Evolutionary conservation across 2,797 vertebrate genomes (phyloP).

Genomic region (Dallia pectoralis): DNA sequence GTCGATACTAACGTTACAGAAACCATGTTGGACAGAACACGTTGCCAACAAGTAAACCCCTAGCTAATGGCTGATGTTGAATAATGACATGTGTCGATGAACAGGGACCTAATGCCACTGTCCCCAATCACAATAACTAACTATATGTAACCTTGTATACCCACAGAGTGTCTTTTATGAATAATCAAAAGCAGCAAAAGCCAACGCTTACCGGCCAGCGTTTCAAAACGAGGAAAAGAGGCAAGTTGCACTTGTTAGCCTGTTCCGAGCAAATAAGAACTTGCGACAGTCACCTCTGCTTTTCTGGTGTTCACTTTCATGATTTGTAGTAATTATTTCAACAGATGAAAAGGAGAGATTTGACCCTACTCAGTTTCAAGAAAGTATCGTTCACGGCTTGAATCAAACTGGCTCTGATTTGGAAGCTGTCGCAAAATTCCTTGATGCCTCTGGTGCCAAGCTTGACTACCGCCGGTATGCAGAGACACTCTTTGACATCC

Average conservation of each 20-base stretch:
- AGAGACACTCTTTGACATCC: constrained; percentile 96
- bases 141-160: constrained; percentile 17
- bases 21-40: not conserved
- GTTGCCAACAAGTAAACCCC: not conserved
- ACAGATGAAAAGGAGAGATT: constrained; percentile 99
- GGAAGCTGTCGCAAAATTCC: constrained; percentile 97
- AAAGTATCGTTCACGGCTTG: constrained; percentile 98
- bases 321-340: constrained; percentile 1
- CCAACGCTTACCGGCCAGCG: constrained; percentile 99
- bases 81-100: not conserved
- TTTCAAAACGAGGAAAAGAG: constrained; percentile 99
- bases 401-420: constrained; percentile 96
- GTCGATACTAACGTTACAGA: not conserved
- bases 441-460: constrained; percentile 97
- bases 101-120: not conserved
- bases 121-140: not conserved
- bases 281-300: not conserved
- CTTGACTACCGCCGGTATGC: constrained; percentile 99
- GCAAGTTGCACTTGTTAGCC: constrained; percentile 61
- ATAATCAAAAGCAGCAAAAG: constrained; percentile 99
- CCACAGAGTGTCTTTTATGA: constrained; percentile 98
- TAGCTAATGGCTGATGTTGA: not conserved
- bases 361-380: constrained; percentile 99
- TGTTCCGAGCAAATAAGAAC: no score
- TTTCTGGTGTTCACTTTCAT: not conserved